Conservation (phyloP, 2,797 vertebrate species). For the Myotis daubentonii region DNA sequence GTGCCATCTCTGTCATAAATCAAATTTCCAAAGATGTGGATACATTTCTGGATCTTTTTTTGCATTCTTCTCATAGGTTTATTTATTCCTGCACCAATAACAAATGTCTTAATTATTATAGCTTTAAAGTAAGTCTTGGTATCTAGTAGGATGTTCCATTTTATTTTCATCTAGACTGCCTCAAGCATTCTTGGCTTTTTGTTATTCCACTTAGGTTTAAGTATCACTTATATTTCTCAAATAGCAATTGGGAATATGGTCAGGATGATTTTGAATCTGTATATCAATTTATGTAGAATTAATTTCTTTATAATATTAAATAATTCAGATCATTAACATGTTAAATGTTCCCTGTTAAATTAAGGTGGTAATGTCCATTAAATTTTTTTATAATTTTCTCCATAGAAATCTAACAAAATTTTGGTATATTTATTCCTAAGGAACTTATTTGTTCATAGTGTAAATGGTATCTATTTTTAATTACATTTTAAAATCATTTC, state of each 20-base stretch:
- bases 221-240: slow-evolving; percentile 3
- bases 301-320: background rate
- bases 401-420: background rate
- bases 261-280: background rate
- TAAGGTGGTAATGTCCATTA: background rate
- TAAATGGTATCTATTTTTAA: background rate
- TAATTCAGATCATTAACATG: background rate
- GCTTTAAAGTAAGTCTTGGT: background rate
- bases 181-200: background rate
- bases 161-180: background rate
- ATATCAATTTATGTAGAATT: background rate
- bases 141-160: background rate
- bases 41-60: background rate
- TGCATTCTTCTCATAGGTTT: background rate
- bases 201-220: background rate
- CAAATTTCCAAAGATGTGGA: background rate
- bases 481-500: background rate
- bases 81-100: background rate
- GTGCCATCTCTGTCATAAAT: background rate
- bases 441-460: background rate
- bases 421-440: background rate
- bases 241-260: background rate
- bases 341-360: slow-evolving; percentile 15
- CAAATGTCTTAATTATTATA: background rate
- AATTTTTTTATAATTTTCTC: background rate